A percentile compares a stretch with the other conserved stretches of the same genome.
phyloP scores from a whole-genome alignment of 2,888 invertebrate genomes.

The Schizotus pectinicornis region DNA sequence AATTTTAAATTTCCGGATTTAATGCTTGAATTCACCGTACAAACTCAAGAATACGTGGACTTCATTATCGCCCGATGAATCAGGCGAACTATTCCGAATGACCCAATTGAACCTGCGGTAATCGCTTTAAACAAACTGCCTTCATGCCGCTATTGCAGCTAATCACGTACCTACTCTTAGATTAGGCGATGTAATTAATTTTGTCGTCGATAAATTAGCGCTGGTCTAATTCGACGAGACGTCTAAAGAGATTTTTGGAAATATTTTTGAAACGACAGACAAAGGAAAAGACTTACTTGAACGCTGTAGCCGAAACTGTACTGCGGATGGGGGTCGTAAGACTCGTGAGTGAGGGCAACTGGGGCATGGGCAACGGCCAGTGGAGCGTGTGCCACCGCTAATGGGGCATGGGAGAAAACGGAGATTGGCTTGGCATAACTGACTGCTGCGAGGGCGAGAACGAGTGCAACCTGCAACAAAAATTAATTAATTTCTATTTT shows the following conservation, averaged over 20 bases:
- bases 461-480: slow-evolving; percentile 10
- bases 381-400: slow-evolving; percentile 22
- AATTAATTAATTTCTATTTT: slow-evolving; percentile 5
- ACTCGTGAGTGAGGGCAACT: slow-evolving; percentile 34
- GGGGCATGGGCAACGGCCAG: slow-evolving; percentile 44
- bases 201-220: not conserved
- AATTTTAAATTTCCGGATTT: not conserved
- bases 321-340: slow-evolving; percentile 47
- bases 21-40: no score
- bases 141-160: no score
- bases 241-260: not conserved
- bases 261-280: not conserved
- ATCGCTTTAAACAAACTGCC: no score
- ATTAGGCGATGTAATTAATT: no score
- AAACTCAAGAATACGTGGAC: not conserved
- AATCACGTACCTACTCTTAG: no score
- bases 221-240: not conserved
- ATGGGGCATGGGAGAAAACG: slow-evolving; percentile 12
- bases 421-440: slow-evolving; percentile 17
- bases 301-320: slow-evolving; percentile 48
- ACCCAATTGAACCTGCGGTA: no score
- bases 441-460: slow-evolving; percentile 3
- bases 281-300: slow-evolving; percentile 32
- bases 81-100: no score
- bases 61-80: not conserved